Percentiles rank a stretch among this genome's conserved stretches.
Evolutionary conservation across 2,888 invertebrate genomes (phyloP).

Genomic region (Mylabris sibirica): DNA sequence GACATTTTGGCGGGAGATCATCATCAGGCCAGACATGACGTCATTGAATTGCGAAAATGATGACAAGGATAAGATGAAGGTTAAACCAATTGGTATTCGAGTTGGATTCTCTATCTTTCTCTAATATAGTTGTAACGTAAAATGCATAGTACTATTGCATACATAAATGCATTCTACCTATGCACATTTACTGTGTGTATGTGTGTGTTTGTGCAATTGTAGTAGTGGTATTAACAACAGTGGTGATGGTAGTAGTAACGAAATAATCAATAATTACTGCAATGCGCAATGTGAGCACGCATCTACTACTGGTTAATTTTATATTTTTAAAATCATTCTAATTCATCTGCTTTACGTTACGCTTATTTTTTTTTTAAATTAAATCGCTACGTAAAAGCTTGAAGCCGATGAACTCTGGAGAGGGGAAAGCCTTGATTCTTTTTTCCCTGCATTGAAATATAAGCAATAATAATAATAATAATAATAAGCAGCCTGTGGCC

Average conservation of each 20-base stretch:
- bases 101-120: constrained; percentile 13
- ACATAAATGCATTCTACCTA: neutral
- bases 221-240: too few species aligned
- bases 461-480: too few species aligned
- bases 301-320: neutral
- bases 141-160: constrained; percentile 5
- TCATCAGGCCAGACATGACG: constrained; percentile 40
- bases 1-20: constrained; percentile 39
- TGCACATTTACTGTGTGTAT: neutral
- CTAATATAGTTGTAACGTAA: constrained; percentile 1
- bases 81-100: constrained; percentile 31
- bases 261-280: neutral
- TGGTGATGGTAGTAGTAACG: neutral
- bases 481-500: too few species aligned
- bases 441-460: too few species aligned
- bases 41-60: constrained; percentile 31
- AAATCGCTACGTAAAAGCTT: too few species aligned
- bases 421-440: too few species aligned
- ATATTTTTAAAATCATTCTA: too few species aligned
- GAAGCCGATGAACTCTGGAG: too few species aligned
- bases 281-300: neutral
- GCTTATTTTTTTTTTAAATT: too few species aligned
- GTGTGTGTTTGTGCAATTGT: neutral
- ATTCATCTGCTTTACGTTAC: too few species aligned
- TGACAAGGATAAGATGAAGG: constrained; percentile 33